Base-by-base conservation (phyloP, 2,888 invertebrate species). In the Eupithecia subumbrata region DNA sequence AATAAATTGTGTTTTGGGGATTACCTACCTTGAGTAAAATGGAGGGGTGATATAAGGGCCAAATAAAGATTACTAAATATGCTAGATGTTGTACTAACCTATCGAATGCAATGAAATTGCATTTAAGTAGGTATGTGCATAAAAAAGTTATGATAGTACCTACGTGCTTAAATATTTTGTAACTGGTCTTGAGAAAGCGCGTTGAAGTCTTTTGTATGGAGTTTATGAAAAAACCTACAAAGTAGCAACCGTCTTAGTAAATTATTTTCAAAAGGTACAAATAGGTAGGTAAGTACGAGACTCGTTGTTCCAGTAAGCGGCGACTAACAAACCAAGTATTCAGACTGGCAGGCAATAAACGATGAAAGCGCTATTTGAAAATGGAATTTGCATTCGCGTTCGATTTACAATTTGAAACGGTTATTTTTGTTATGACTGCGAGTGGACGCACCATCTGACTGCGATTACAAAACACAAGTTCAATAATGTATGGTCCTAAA, bases 1-100 rank as follows among this genome's bases (percentile, higher is more conserved):
- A 90, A 93, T 90, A 92, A 92, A 94, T 87, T 67, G 60, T 56
- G 72, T 60, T 71, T 84, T 74, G 74, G 63, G 79, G 81, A 78
- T 80, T 78, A 79, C 77, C 79, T 77, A 78, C 76, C 67, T 69
- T 16, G 18, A 71, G 69, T 70, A 74, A 77, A 64, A 18, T 34
- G 34, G 30, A 18, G 69, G 48, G 69, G 69, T 63, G 66, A 64
- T 73, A 73, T 71, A 63, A 74, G 30, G 73, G 73, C 48, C 66
- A 67, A 63, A 71, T 71, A 25, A 69, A 73, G 60, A 48, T 72
- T 64, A 72, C 56, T 75, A 37, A 37, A 5, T 37, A 7, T 37
- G 37, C 5, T 37, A 37, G 37, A 5, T 56, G n/a, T 9, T 48
- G 7, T 48, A 48, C 16, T 5, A 18, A 11, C 12, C 5, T 56